Evolutionary conservation across 2,888 invertebrate species (phyloP), one percentile per base, ranked within the genome.

Genomic region (Drosophila putrida): DNA sequence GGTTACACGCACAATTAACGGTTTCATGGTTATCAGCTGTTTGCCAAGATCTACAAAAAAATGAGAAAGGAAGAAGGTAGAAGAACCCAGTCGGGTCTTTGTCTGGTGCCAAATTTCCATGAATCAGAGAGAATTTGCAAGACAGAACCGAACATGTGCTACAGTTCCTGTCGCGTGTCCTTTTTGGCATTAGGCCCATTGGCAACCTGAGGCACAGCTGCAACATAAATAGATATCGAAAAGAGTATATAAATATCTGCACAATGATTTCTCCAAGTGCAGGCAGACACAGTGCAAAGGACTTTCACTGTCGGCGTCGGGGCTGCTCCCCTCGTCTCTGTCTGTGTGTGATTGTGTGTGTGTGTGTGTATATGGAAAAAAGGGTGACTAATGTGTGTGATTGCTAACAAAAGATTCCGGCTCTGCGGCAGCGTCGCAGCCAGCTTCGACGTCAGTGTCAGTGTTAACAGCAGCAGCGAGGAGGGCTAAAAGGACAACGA

Each of bases 311-410:
- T 50, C 78, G 65, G 59, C 77, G 65, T 55, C 69, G 69, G 54
- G 74, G 53, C 69, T 43, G 78, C 69, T 76, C 78, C 80, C 80
- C 77, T 63, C 39, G 63, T 44, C 60, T 28, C 31, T 25, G 43
- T 44, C 28, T 47, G 44, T 36, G 6, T 61, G 65, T 46, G 47
- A 6, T 31, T 38, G 47, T 65, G 36, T 65, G 66, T 44, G 51
- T 61, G 72, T 58, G 62, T 58, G 57, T 53, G 55, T 55, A 59
- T 59, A 60, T 78, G 87, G 80, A 82, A 90, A 90, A 91, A 91
- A 91, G 91, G 91, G 91, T 91, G 92, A 91, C 92, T 91, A 91
- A 91, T 90, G 90, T 90, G 74, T 90, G 85, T 86, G 90, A 90
- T 88, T 90, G 84, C 88, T 86, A 90, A 90, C 90, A 90, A 90